Evolutionary conservation across 2,797 vertebrate genomes (phyloP).

Genomic region (Anabas testudineus): DNA sequence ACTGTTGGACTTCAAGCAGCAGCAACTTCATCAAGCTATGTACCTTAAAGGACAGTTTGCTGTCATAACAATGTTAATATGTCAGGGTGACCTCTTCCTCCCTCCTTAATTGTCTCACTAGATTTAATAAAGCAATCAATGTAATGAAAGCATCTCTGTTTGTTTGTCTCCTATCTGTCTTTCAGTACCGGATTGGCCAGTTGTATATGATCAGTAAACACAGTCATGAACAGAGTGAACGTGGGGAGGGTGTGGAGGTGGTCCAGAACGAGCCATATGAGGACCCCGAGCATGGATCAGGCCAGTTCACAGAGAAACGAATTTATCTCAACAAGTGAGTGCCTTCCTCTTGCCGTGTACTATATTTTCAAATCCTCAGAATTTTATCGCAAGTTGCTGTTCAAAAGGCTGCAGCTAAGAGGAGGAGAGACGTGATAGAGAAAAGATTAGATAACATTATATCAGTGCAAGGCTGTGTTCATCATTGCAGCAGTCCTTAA

Average conservation of each 20-base stretch:
- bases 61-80: constrained; percentile 1
- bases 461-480: constrained; percentile 7
- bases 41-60: not conserved
- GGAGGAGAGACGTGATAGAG: too few species aligned
- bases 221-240: constrained; percentile 97
- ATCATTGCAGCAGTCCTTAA: not conserved
- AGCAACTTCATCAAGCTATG: not conserved
- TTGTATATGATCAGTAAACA: constrained; percentile 99
- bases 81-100: constrained; percentile 8
- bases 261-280: constrained; percentile 96
- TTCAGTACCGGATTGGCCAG: constrained; percentile 96
- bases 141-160: constrained; percentile 23
- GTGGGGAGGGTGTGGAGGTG: constrained; percentile 97
- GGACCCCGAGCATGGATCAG: constrained; percentile 92
- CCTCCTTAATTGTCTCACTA: constrained; percentile 1
- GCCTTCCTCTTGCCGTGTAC: not conserved
- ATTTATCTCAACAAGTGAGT: constrained; percentile 97
- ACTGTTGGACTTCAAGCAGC: constrained; percentile 1
- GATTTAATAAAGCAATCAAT: constrained; percentile 25
- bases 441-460: constrained; percentile 13
- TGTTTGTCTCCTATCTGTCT: constrained; percentile 60
- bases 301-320: constrained; percentile 96
- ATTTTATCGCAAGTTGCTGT: not conserved
- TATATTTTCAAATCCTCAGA: not conserved
- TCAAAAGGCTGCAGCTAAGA: constrained; percentile 4